A percentile compares a stretch with the other conserved stretches of the same genome.
Evolutionary conservation across 1,140 invertebrate species (phyloP).

Genomic region (Atta colombica): DNA sequence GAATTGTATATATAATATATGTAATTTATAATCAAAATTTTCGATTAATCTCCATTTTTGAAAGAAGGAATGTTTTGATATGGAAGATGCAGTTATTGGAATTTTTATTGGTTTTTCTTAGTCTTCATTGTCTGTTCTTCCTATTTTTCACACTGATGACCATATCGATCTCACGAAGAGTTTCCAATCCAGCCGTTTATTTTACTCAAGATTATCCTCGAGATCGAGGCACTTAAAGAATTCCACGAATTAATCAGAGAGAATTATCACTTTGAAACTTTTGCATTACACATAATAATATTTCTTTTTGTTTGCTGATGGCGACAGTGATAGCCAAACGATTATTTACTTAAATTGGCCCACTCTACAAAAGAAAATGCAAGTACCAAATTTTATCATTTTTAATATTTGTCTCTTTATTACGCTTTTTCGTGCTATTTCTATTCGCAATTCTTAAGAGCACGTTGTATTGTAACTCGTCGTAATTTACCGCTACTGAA

Average conservation of each 20-base stretch:
- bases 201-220: constrained; percentile 32
- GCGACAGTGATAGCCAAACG: neutral
- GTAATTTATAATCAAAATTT: neutral
- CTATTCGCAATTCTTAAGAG: neutral
- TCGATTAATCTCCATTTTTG: neutral
- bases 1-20: neutral
- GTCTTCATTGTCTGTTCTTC: constrained; percentile 6
- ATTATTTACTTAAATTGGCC: constrained; percentile 1
- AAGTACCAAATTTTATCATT: neutral
- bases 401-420: neutral
- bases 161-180: constrained; percentile 17
- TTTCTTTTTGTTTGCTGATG: neutral
- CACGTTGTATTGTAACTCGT: neutral
- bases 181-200: constrained; percentile 40
- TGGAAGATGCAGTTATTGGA: neutral
- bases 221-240: constrained; percentile 10
- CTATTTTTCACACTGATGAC: constrained; percentile 47
- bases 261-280: constrained; percentile 1
- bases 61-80: neutral
- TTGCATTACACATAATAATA: neutral
- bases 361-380: neutral
- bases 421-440: neutral
- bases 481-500: constrained; percentile 6
- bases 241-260: constrained; percentile 29
- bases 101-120: constrained; percentile 20